These are phyloP conservation scores for Lepidocolaptes lacrymiger DNA, from an alignment of 2,797 vertebrate genomes.

Conservation along the genomic window DNA sequence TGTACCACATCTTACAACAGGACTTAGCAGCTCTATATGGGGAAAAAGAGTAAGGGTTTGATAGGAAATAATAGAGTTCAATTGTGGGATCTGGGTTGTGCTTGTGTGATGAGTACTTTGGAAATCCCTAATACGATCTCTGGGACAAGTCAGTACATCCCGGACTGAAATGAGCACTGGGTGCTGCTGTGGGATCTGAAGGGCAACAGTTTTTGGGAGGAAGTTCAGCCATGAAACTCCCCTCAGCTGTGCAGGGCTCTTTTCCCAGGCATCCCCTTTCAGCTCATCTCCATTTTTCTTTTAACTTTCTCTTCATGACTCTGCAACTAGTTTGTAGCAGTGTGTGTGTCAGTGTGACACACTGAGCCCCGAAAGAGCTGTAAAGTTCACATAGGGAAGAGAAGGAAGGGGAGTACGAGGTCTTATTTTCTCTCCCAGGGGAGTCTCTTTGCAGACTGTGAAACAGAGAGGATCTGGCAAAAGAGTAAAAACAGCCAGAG, in stretches of 20 bases:
- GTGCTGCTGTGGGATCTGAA: neutral
- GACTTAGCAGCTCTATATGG: neutral
- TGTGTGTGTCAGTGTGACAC: neutral
- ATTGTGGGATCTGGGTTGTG: neutral
- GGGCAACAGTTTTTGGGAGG: neutral
- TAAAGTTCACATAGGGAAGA: neutral
- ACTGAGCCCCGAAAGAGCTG: neutral
- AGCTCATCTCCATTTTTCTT: neutral
- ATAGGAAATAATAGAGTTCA: neutral
- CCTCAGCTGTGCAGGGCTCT: neutral
- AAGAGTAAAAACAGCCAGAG: neutral
- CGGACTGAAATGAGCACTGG: accelerated
- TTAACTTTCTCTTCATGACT: neutral
- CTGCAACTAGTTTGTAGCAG: neutral
- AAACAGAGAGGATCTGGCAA: neutral
- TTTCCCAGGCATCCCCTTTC: neutral
- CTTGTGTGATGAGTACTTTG: neutral
- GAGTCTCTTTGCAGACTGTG: neutral
- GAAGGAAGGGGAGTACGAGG: neutral
- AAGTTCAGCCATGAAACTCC: neutral
- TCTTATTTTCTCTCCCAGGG: neutral
- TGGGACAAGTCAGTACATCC: neutral
- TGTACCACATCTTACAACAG: neutral
- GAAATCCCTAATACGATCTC: neutral
- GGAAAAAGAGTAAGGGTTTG: neutral